Evolutionary conservation across 2,797 vertebrate species (phyloP), one percentile per base, ranked within the genome.

Genomic region (Pseudochromis fuscus): DNA sequence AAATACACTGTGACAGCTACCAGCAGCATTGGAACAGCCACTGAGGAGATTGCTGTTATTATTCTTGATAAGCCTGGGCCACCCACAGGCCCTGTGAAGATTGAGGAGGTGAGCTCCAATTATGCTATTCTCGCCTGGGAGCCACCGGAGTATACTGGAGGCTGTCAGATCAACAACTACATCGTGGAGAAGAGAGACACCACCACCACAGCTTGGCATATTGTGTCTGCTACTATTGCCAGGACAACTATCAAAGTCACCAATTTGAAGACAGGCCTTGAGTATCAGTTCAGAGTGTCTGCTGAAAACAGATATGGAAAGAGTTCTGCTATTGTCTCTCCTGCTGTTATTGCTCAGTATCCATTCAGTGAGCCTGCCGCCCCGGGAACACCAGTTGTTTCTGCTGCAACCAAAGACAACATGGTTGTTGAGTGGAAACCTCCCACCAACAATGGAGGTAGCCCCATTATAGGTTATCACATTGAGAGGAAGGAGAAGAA

Each of bases 301-400:
- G 96, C 98, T 87, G 98, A 99, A 93, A 99, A 99, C 57, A 95
- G 98, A 75, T 99, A 99, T 75, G 98, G 98, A 84, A 99, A 98
- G 90, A 99, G 98, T 66, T 58, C 94, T 55, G 83, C 95, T 23
- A 89, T 99, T 59, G 85, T 97, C 81, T 99, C 97, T 83, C 79
- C 94, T 53, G 65, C 94, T 76, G 78, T 97, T 79, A 57, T 97
- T 89, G 97, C 96, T 56, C 96, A 98, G 82, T 99, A 99, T 89
- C 96, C 97, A 56, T 98, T 97, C 87, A 98, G 94, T 89, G 94
- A 94, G 72, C 96, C 97, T 83, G 93, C 94, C n/a, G 95, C 98
- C 81, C 97, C 98, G 83, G 95, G 95, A 82, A 95, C 94, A 62
- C 97, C 96, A 67, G 90, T 94, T 88, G 91, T 98, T 85, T 94